Base-by-base conservation (phyloP, 1,140 invertebrate species). In the Bombus sibiricus region DNA sequence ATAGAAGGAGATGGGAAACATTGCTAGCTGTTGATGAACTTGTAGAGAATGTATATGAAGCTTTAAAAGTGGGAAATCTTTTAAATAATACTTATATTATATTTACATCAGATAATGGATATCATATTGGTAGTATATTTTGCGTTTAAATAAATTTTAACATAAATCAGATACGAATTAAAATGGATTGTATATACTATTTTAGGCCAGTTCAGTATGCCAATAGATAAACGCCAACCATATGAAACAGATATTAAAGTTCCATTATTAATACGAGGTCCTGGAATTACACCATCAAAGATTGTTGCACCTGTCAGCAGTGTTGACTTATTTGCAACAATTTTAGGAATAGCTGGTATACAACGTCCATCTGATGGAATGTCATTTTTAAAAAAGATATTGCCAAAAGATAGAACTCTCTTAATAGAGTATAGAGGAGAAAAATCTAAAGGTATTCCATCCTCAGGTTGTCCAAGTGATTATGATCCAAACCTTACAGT, bases 21-120 rank as follows among this genome's bases (percentile, higher is more conserved):
- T 93, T 99, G 18, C 94, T 98, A 18, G 97, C 98, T 25, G 98
- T 99, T 5, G 98, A 99, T 94, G 98, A 98, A 88, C 96, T 99
- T 95, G 97, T 98, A 2, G 95, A 96, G 25, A 95, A 95, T 80
- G 92, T 98, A 12, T 92, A 98, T 25, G 89, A 95, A 3, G 92
- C 95, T 39, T 92, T 98, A 66, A 94, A 96, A 68, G 86, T 93
- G 6, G 93, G 95, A 28, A 92, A 96, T 13, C 64, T 97, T 4
- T 92, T 98, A 12, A 94, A 97, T 10, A 96, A 98, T 89, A 98
- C 98, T 8, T 98, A 97, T 91, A 92, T 98, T 1, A 96, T 98
- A 72, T 98, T 97, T 89, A 97, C 98, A 1, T 98, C 98, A 0
- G 98, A 99, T 93, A 98, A 98, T 95, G 98, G 98, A 74, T 99